Percentiles rank a stretch among this genome's conserved stretches.
Evolutionary conservation across 2,888 invertebrate species (phyloP).

Genomic region (Chymomyza amoena): DNA sequence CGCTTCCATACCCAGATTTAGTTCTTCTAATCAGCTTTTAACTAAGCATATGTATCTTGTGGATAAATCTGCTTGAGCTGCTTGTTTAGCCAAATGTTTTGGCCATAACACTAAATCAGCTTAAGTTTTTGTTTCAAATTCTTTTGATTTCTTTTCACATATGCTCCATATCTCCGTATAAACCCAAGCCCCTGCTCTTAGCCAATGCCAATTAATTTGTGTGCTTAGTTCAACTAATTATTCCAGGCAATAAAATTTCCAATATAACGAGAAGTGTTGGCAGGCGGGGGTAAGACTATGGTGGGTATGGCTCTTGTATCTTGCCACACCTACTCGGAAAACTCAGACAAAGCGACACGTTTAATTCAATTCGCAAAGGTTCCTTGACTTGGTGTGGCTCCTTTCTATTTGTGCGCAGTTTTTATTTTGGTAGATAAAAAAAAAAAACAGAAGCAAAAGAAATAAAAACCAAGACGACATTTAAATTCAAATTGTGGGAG

Average conservation of each 20-base stretch:
- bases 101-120: conserved; percentile 69
- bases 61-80: conserved; percentile 51
- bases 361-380: conserved; percentile 72
- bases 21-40: neutral
- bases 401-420: conserved; percentile 11
- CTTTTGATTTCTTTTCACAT: conserved; percentile 44
- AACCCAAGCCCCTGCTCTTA: conserved; percentile 2
- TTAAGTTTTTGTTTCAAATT: conserved; percentile 32
- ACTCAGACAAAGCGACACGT: conserved; percentile 47
- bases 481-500: conserved; percentile 67
- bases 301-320: neutral
- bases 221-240: conserved; percentile 70
- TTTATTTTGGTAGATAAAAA: conserved; percentile 54
- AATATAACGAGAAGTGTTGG: conserved; percentile 57
- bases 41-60: neutral
- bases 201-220: conserved; percentile 65
- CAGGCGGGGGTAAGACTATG: neutral
- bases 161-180: conserved; percentile 46
- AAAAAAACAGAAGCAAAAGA: conserved; percentile 13
- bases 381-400: conserved; percentile 43
- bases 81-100: conserved; percentile 34
- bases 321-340: conserved; percentile 37
- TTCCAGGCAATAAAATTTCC: conserved; percentile 70
- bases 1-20: too few species aligned
- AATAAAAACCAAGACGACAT: conserved; percentile 57